Evolutionary conservation across 2,113 vertebrate species (phyloP), one percentile per base, ranked within the genome.

Genomic region (Leucoraja erinaceus): DNA sequence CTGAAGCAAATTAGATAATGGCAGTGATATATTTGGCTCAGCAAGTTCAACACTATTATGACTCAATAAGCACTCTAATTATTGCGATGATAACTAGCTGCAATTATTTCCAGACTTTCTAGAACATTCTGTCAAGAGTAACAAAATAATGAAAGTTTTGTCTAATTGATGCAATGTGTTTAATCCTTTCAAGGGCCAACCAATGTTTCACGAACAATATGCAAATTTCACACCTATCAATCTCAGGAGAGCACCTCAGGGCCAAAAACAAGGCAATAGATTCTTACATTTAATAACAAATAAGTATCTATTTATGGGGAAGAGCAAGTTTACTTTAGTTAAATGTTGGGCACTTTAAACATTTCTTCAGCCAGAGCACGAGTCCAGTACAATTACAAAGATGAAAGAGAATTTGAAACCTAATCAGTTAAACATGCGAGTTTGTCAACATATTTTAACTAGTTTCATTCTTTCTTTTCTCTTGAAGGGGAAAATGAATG

Each of bases 211-310:
- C 83, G n/a, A 88, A 88, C 5, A 63, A 66, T 88, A 63, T 63
- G n/a, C 4, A 88, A 88, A 88, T 88, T 63, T n/a, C 83, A 66
- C 14, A 88, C 59, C 61, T 61, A 63, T 86, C 83, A 61, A 86
- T 25, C 11, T 4, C 56, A 54, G 56, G 22, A 59, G 59, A 86
- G 56, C 81, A 86, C 11, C 56, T 63, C 31, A 18, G 83, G 28
- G 59, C 28, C 83, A 66, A 63, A 6, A 66, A 61, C 25, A 66
- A 14, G 59, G 31, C 61, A 63, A 66, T 66, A 63, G 63, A 31
- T 88, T 12, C 59, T 31, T 16, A 63, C 59, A 16, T 33, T 31
- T 66, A 66, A 63, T n/a, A 63, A n/a, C 16, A 28, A 86, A 28
- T 61, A 81, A 81, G 54, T 81, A 83, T 28, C 7, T 83, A 28